Evolutionary conservation across 2,888 invertebrate species (phyloP), one percentile per base, ranked within the genome.

Genomic region (Agrochola circellaris): DNA sequence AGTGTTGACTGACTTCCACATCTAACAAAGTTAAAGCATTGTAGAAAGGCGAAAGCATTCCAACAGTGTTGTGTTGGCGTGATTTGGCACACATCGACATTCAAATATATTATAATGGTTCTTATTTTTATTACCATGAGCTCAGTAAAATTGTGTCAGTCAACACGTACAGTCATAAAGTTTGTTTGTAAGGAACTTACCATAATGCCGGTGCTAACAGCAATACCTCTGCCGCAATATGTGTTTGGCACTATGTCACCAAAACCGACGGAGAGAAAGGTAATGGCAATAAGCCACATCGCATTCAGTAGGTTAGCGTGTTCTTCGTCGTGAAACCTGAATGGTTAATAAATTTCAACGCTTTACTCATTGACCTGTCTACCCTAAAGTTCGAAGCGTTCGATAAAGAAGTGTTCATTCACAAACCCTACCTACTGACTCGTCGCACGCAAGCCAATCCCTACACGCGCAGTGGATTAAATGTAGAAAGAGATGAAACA

Each of bases 201-300:
- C 99, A 99, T 99, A 96, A 99, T 99, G 95, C 99, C 99, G 92
- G 99, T 99, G 97, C 99, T 99, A 95, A 99, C 99, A 94, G 99
- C 99, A 95, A 99, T 99, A 95, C 99, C 99, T 96, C 99, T 98
- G 94, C 99, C 99, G 97, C 99, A 99, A 97, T 99, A 99, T 90
- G 99, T 99, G 97, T 99, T 99, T 95, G 99, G 99, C 95, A 99
- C 99, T 96, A 99, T 99, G 97, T 99, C 99, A 95, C 99, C 99
- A 97, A 99, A 99, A 95, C 99, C 99, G 94, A 99, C 99, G 97
- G 99, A 99, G 95, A 99, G 98, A 98, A 99, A 99, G 93, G 99
- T 99, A 95, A 99, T 99, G 94, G 99, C 99, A 96, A 99, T 99
- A 97, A 99, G 98, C 99, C 99, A 99, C 99, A 99, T 99, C 93